Evolutionary conservation across 2,888 invertebrate genomes (phyloP).

Genomic region (Trisateles emortualis): DNA sequence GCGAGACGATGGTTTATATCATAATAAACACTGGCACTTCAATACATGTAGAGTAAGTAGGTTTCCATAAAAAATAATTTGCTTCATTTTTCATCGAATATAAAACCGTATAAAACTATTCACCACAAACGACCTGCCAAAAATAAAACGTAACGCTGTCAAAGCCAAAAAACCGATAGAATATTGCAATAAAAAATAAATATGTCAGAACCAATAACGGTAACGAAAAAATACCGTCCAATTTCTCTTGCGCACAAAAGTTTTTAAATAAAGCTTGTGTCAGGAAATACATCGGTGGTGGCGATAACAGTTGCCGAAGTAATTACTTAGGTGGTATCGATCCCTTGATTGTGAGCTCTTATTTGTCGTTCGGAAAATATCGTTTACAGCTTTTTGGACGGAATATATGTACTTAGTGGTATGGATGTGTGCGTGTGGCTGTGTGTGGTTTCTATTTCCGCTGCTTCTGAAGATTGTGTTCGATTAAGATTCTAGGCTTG

Average conservation of each 20-base stretch:
- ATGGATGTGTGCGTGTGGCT: not conserved
- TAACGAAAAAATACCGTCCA: constrained; percentile 1
- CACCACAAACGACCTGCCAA: no score
- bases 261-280: constrained; percentile 11
- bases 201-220: constrained; percentile 3
- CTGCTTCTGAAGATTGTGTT: no score
- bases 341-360: not conserved
- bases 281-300: constrained; percentile 4
- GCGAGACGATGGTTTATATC: no score
- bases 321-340: constrained; percentile 12
- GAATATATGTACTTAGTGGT: not conserved
- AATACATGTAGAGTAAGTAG: no score
- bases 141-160: not conserved
- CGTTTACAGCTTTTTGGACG: not conserved
- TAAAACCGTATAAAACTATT: no score
- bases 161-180: not conserved
- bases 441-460: not conserved
- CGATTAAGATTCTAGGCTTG: no score
- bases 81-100: not conserved
- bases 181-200: constrained; percentile 6
- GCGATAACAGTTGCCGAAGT: constrained; percentile 10
- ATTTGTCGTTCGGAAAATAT: not conserved
- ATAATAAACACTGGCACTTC: no score
- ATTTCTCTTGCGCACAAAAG: constrained; percentile 7
- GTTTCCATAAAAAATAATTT: no score